Evolutionary conservation across 2,888 invertebrate species (phyloP).

Genomic region (Bombyx huttoni): DNA sequence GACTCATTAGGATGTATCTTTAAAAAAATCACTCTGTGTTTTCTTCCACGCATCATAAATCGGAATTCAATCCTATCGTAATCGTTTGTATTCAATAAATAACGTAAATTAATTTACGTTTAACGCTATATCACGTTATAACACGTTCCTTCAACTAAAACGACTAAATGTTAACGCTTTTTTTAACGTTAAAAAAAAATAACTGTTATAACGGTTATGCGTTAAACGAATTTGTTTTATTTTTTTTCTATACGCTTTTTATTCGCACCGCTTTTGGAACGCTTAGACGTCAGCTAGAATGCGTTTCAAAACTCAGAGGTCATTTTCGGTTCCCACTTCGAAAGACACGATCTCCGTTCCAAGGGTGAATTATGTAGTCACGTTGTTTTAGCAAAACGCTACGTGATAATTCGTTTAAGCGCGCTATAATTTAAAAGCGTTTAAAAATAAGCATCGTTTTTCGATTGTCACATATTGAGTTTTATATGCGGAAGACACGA

Average conservation of each 20-base stretch:
- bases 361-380: constrained; percentile 37
- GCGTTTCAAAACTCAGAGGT: constrained; percentile 92
- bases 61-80: neutral
- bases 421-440: too few relatives aligned
- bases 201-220: constrained; percentile 8
- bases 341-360: constrained; percentile 77
- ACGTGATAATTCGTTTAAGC: too few relatives aligned
- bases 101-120: neutral
- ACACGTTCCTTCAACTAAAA: too few relatives aligned
- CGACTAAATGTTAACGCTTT: too few relatives aligned
- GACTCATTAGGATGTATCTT: neutral
- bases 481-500: too few relatives aligned
- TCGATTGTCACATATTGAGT: too few relatives aligned
- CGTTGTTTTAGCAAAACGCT: too few relatives aligned
- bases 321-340: constrained; percentile 92
- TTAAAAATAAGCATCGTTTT: too few relatives aligned
- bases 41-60: neutral
- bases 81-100: neutral
- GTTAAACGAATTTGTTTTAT: constrained; percentile 14
- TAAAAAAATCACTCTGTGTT: neutral
- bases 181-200: neutral
- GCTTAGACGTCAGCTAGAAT: constrained; percentile 75
- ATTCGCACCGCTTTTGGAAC: constrained; percentile 30
- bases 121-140: neutral
- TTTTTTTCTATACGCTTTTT: constrained; percentile 14